Evolutionary conservation across 1,140 invertebrate genomes (phyloP).

Genomic region (Diabrotica virgifera): DNA sequence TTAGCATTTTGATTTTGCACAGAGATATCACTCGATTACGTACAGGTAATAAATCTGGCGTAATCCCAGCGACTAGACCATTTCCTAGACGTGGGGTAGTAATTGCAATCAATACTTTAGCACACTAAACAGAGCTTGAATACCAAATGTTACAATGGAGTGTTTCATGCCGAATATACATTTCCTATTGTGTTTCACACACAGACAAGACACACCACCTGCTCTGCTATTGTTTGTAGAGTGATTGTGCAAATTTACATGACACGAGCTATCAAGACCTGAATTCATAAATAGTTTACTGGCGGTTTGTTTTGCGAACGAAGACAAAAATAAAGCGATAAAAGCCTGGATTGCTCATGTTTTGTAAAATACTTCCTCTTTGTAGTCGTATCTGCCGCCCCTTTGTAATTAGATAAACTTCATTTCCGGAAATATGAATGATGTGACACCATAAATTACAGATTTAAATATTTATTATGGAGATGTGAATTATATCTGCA

Average conservation of each 20-base stretch:
- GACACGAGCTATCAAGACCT: neutral
- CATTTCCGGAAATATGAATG: too few species aligned
- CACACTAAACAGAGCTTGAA: constrained; percentile 1
- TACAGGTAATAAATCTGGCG: neutral
- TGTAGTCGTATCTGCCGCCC: too few species aligned
- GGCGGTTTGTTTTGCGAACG: too few species aligned
- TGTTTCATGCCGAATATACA: constrained; percentile 6
- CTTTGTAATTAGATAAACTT: too few species aligned
- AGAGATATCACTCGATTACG: neutral
- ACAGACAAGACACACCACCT: constrained; percentile 5
- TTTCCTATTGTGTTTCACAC: constrained; percentile 8
- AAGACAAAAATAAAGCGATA: too few species aligned
- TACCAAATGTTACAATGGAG: constrained; percentile 4
- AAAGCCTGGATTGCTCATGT: too few species aligned
- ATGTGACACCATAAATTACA: too few species aligned
- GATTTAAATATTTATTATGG: too few species aligned
- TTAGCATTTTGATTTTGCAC: neutral
- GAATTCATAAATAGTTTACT: neutral
- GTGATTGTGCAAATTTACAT: constrained; percentile 6
- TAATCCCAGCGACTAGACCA: neutral
- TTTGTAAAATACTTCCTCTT: too few species aligned
- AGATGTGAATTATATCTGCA: too few species aligned
- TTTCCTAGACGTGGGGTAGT: constrained; percentile 1
- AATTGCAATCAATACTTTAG: constrained; percentile 9
- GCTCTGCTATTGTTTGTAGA: constrained; percentile 1